phyloP scores from a whole-genome alignment of 2,888 invertebrate genomes.

The Cataglyphis albicans region DNA sequence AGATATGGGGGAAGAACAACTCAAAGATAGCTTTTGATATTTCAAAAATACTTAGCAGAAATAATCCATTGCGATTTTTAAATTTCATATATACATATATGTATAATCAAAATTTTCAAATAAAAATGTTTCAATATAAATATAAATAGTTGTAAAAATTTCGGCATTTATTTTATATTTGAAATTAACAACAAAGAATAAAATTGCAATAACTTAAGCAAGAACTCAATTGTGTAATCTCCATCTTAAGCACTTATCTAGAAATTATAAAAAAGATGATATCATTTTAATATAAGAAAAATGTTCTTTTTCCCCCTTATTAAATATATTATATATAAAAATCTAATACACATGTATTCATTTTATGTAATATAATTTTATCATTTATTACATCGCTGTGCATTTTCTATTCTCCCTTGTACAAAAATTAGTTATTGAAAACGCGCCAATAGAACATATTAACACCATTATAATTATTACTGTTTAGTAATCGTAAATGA shows the following conservation, averaged over 20 bases:
- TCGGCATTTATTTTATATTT: neutral
- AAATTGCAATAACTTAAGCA: neutral
- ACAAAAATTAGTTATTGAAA: neutral
- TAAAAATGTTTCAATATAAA: neutral
- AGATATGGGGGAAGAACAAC: neutral
- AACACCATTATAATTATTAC: neutral
- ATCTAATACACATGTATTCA: neutral
- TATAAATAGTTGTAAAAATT: neutral
- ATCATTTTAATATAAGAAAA: neutral
- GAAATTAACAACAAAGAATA: neutral
- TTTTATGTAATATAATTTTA: neutral
- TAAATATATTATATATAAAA: constrained; percentile 5
- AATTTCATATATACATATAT: neutral
- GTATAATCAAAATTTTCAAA: neutral
- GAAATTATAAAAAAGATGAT: neutral
- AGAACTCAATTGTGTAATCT: neutral
- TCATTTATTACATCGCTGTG: neutral
- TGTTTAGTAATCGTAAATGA: neutral
- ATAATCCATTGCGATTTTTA: neutral
- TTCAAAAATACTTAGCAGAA: neutral
- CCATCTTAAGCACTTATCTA: neutral
- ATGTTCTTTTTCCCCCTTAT: neutral
- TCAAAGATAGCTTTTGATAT: no score
- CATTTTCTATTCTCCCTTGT: neutral
- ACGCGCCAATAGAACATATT: neutral